Evolutionary conservation across 2,113 vertebrate genomes (phyloP), one percentile per base, ranked within the genome.

Genomic region (Phylloscopus trochilus): DNA sequence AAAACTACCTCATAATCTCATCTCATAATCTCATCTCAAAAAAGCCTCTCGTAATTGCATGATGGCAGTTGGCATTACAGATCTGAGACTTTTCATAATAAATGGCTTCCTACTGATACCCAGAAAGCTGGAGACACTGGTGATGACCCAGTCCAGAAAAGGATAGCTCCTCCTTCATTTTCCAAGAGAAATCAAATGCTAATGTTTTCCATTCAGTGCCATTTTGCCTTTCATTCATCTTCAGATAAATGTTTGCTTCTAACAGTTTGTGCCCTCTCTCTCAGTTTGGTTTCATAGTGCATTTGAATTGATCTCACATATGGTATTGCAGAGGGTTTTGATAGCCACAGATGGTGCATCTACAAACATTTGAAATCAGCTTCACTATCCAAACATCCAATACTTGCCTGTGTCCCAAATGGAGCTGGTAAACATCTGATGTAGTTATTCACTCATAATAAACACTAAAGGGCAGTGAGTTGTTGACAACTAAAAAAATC

Each of bases 161-260:
- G 2, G 10, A 51, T 26, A 21, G 4, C 3, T 75, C 13, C 37
- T 75, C 26, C 21, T 30, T 84, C 41, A 24, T 66, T 76, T 82
- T 69, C 31, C n/a, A 37, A 43, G 33, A 75, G 20, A 91, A 78
- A 76, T 58, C 6, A 51, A 68, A 81, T 19, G 2, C 3, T 28
- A 79, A 31, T 52, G 3, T 68, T 82, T 96, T 76, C 44, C 26
- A 51, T 51, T 66, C 5, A 7, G 18, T 51, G 11, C 6, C 12
- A 41, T 72, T 78, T 93, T 67, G 3, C 28, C 20, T 33, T 74
- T 93, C 6, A n/a, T 83, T 63, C 46, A 2, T 41, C 39, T 41
- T 85, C 31, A 43, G n/a, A 55, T 33, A 85, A 95, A 73, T 79
- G 58, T 83, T 91, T 87, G 7, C n/a, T 95, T 76, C 89, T 74